Evolutionary conservation across 2,113 vertebrate species (phyloP).

Genomic region (Eidolon helvum): DNA sequence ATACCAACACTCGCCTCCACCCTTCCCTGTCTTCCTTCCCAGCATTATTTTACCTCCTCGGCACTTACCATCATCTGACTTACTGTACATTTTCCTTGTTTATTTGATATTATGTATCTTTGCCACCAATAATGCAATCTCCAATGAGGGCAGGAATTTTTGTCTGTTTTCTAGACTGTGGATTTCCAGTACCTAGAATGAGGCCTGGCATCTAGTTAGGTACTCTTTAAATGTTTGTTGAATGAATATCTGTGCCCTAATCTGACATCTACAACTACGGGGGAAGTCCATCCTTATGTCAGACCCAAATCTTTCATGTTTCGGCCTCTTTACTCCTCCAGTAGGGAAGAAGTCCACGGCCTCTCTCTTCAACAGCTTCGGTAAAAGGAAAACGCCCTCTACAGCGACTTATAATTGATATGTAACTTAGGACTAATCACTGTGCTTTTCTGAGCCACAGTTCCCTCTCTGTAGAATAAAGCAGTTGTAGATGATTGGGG

Average conservation of each 20-base stretch:
- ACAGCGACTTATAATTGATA: background rate
- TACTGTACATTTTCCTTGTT: background rate
- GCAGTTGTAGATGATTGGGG: background rate
- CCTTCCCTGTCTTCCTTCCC: background rate
- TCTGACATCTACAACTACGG: constrained; percentile 26
- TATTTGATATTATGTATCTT: background rate
- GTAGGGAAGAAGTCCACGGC: background rate
- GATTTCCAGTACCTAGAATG: background rate
- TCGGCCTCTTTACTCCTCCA: background rate
- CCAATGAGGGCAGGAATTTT: background rate
- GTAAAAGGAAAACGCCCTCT: background rate
- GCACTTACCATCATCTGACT: background rate
- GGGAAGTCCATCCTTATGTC: background rate
- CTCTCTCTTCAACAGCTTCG: background rate
- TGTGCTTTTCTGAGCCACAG: background rate
- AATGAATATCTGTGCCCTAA: background rate
- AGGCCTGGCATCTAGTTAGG: background rate
- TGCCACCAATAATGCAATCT: background rate
- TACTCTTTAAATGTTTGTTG: background rate
- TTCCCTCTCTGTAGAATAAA: constrained; percentile 13
- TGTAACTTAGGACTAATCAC: background rate
- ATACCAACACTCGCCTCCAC: background rate
- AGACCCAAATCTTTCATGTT: background rate
- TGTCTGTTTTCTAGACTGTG: background rate
- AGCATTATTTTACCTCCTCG: background rate